phyloP scores from a whole-genome alignment of 2,888 invertebrate species.

The Diaperis boleti region DNA sequence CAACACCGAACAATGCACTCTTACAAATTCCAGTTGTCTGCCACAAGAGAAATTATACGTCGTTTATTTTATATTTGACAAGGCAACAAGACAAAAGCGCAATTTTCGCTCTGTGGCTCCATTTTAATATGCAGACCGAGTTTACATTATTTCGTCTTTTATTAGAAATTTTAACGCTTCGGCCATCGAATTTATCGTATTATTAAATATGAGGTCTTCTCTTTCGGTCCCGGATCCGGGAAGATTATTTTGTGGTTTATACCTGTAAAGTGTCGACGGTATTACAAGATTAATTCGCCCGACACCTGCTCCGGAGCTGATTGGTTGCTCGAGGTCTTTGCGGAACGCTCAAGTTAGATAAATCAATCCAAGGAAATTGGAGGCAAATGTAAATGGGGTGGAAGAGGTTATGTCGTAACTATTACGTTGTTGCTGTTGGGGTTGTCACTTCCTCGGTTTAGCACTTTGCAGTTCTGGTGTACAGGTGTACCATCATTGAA shows the following conservation, averaged over 20 bases:
- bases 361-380: slow-evolving; percentile 19
- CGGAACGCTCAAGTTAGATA: slow-evolving; percentile 12
- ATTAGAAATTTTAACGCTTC: background rate
- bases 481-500: no score
- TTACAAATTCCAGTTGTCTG: background rate
- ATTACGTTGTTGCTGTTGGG: background rate
- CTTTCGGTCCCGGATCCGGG: background rate
- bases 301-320: slow-evolving; percentile 19
- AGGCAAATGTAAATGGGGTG: slow-evolving; percentile 13
- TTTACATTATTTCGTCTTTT: no score
- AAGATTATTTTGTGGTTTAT: slow-evolving; percentile 16
- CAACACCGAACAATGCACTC: background rate
- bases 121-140: no score
- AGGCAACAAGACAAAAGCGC: background rate
- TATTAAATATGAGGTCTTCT: no score
- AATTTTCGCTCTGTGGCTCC: slow-evolving; percentile 8
- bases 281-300: slow-evolving; percentile 21
- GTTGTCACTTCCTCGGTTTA: no score
- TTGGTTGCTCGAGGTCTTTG: slow-evolving; percentile 14
- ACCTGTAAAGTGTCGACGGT: slow-evolving; percentile 20
- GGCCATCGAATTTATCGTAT: no score
- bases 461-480: no score
- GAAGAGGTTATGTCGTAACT: slow-evolving; percentile 6
- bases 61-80: slow-evolving; percentile 10
- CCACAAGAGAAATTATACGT: slow-evolving; percentile 8